Percentiles rank a stretch among this genome's conserved stretches.
Conservation (phyloP, 2,113 vertebrate genomes). For the Neoarius graeffei region DNA sequence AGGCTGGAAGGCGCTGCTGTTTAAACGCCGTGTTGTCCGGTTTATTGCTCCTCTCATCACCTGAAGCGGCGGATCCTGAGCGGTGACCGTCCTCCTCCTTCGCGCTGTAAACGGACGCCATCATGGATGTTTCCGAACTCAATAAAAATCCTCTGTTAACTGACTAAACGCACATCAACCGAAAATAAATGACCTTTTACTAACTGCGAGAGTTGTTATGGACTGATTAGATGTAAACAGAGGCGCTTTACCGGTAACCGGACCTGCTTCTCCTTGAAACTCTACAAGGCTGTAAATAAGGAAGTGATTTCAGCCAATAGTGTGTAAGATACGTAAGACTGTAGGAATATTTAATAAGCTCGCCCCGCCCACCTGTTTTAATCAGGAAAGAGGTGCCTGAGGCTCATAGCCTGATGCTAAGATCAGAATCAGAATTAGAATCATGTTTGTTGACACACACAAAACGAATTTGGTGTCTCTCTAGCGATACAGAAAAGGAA, state of each 20-base stretch:
- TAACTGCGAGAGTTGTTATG: background rate
- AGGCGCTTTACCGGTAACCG: background rate
- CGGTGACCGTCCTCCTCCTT: conserved; percentile 84
- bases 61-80: conserved; percentile 64
- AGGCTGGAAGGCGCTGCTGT: conserved; percentile 92
- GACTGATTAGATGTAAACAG: accelerated
- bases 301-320: conserved; percentile 63
- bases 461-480: no score
- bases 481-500: no score
- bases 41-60: conserved; percentile 80
- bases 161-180: background rate
- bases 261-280: background rate
- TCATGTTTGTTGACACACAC: background rate
- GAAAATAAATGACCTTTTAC: background rate
- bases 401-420: background rate
- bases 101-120: conserved; percentile 89
- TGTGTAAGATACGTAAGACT: background rate
- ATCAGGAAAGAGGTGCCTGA: background rate
- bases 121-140: conserved; percentile 61
- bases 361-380: background rate
- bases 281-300: conserved; percentile 55
- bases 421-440: background rate
- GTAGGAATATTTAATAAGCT: background rate
- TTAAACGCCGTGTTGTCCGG: conserved; percentile 97
- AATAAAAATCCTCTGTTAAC: background rate